These are phyloP conservation scores for Scaeva pyrastri DNA, from an alignment of 2,888 invertebrate genomes.

Conservation along the genomic window DNA sequence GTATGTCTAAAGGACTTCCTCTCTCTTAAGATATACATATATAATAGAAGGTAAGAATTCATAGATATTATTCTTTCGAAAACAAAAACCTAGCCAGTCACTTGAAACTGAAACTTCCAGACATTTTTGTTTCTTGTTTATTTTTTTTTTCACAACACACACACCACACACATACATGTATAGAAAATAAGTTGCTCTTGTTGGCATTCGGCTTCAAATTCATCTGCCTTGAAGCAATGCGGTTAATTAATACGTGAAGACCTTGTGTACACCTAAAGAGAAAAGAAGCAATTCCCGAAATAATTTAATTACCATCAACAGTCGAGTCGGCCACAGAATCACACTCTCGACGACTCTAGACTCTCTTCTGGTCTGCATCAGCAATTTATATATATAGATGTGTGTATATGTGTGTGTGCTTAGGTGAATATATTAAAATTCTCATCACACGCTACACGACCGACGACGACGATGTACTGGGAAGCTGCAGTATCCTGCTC, in stretches of 20 bases:
- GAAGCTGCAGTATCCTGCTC: conserved; percentile 49
- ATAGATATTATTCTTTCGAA: background rate
- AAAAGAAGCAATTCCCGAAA: conserved; percentile 60
- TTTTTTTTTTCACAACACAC: background rate
- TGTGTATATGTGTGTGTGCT: conserved; percentile 6
- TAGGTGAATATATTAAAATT: conserved; percentile 60
- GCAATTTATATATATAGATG: background rate
- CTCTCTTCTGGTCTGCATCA: conserved; percentile 3
- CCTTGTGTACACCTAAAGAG: conserved; percentile 21
- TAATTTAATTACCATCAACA: conserved; percentile 72
- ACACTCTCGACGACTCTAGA: background rate
- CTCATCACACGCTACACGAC: conserved; percentile 41
- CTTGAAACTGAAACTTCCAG: conserved; percentile 25
- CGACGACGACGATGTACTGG: background rate
- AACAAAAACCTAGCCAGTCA: conserved; percentile 16
- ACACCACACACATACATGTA: too few relatives aligned
- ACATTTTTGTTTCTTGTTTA: background rate
- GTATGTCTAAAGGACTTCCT: too few relatives aligned
- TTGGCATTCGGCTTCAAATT: conserved; percentile 31
- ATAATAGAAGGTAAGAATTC: too few relatives aligned
- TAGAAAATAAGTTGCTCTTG: conserved; percentile 5
- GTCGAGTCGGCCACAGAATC: conserved; percentile 24
- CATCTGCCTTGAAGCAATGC: conserved; percentile 55
- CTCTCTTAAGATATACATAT: too few relatives aligned
- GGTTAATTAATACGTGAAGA: conserved; percentile 70